These are phyloP conservation scores for Lamproptera curius DNA, from an alignment of 2,888 invertebrate species.

Conservation along the genomic window DNA sequence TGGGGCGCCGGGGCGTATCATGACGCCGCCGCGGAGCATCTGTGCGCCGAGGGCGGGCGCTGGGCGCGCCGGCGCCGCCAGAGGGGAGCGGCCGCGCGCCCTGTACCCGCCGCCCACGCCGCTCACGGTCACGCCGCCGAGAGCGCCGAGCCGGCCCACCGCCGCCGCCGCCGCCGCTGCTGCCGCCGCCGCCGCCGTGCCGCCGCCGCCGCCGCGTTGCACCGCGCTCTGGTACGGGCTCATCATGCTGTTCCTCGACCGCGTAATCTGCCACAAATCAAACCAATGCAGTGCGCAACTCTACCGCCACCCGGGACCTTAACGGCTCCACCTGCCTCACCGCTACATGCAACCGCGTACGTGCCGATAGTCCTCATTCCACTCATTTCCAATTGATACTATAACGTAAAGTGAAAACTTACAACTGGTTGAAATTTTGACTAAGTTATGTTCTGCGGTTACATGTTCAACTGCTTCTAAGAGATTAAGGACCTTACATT, in stretches of 20 bases:
- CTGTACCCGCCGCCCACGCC: slow-evolving; percentile 30
- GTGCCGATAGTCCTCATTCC: no score
- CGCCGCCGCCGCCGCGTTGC: slow-evolving; percentile 58
- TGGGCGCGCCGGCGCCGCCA: slow-evolving; percentile 35
- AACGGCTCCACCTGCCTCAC: no score
- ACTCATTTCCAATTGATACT: no score
- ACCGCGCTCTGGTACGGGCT: slow-evolving; percentile 52
- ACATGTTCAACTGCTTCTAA: no score
- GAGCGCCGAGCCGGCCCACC: slow-evolving; percentile 38
- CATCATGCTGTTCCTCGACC: slow-evolving; percentile 52
- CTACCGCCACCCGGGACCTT: neutral
- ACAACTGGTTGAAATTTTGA: no score
- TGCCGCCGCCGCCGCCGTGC: slow-evolving; percentile 41
- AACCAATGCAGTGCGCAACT: neutral
- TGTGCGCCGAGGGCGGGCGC: slow-evolving; percentile 45
- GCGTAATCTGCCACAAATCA: slow-evolving; percentile 43
- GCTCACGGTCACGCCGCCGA: slow-evolving; percentile 38
- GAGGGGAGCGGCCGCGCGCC: slow-evolving; percentile 50
- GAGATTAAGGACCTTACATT: no score
- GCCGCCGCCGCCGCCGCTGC: slow-evolving; percentile 44
- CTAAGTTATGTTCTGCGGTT: no score
- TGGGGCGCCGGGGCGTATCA: slow-evolving; percentile 78
- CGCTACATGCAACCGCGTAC: no score
- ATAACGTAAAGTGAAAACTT: no score
- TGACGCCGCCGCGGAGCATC: slow-evolving; percentile 65